These are phyloP conservation scores for Dendrocincla tyrannina DNA, from an alignment of 2,797 vertebrate genomes.

Conservation along the genomic window DNA sequence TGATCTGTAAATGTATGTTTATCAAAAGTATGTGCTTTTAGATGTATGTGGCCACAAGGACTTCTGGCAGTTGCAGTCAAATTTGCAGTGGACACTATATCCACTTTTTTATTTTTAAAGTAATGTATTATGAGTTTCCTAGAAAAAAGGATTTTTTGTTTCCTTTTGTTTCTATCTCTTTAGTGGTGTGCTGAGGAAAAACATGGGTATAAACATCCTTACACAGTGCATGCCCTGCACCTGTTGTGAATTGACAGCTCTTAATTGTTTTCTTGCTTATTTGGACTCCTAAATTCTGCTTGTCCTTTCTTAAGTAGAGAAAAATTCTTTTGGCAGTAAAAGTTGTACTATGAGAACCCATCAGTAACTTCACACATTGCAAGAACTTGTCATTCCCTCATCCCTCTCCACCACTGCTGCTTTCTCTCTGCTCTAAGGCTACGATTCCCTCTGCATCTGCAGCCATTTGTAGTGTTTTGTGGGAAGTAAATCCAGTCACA, in stretches of 20 bases:
- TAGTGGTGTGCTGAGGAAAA: neutral
- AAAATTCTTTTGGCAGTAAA: neutral
- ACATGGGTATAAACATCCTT: neutral
- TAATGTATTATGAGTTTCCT: neutral
- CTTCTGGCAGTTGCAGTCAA: neutral
- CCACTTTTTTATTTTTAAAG: neutral
- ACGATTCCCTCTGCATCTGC: neutral
- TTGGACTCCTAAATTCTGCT: neutral
- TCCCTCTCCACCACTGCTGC: accelerated
- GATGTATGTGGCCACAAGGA: too few relatives aligned
- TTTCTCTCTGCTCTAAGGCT: neutral
- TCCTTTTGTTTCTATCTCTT: neutral
- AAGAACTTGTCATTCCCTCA: neutral
- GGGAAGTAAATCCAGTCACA: neutral
- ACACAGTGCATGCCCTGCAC: neutral
- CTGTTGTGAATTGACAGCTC: neutral
- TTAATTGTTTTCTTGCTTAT: neutral
- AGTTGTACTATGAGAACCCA: neutral
- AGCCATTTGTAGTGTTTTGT: neutral
- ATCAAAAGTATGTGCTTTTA: neutral
- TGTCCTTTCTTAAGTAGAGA: neutral
- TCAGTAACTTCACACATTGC: neutral
- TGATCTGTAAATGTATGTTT: neutral
- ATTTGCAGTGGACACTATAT: neutral
- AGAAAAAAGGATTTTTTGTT: neutral